Evolutionary conservation across 35 echinoderm and acorn worm genomes (phyloP), one percentile per base, ranked within the genome.

Genomic region (Chiridota heheva): DNA sequence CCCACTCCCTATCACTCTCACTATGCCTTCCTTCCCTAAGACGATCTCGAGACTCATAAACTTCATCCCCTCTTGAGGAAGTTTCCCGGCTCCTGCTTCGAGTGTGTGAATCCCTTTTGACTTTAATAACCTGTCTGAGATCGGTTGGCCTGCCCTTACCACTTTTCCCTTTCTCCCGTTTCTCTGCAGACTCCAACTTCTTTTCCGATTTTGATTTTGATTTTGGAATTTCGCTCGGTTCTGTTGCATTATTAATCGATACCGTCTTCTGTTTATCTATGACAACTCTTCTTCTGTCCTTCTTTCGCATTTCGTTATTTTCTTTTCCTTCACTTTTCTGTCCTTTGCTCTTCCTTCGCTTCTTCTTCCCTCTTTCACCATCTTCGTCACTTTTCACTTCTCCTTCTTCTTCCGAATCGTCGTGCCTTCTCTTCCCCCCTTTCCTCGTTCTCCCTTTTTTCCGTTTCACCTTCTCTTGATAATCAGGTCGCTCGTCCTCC

Each of bases 301-400:
- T 84, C 81, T 84, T 70, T 48, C 57, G 69, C 6, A 44, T 62
- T 17, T 77, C 60, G 1, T 22, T n/a, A 6, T 24, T 34, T 8
- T 61, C 45, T 31, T 69, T 84, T 17, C 26, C 27, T n/a, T n/a
- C n/a, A n/a, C n/a, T n/a, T 18, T 85, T 85, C 7, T 76, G 75
- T 3, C 39, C 44, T 53, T 66, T 77, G 40, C 66, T 77, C 39
- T 41, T 72, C 2, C 5, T 2, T n/a, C 8, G 32, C n/a, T n/a
- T n/a, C n/a, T 35, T 41, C 6, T 37, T 63, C 25, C 49, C 47
- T 34, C 44, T 77, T 2, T 22, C 7, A 10, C 48, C 48, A 1
- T 86, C 83, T n/a, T 86, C 71, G 33, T 86, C 83, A 42, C 81
- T 84, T 40, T 86, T 86, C 1, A 86, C 83, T 40, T 86, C 69